phyloP scores from a whole-genome alignment of 2,113 vertebrate genomes.

The Triplophysa rosa region DNA sequence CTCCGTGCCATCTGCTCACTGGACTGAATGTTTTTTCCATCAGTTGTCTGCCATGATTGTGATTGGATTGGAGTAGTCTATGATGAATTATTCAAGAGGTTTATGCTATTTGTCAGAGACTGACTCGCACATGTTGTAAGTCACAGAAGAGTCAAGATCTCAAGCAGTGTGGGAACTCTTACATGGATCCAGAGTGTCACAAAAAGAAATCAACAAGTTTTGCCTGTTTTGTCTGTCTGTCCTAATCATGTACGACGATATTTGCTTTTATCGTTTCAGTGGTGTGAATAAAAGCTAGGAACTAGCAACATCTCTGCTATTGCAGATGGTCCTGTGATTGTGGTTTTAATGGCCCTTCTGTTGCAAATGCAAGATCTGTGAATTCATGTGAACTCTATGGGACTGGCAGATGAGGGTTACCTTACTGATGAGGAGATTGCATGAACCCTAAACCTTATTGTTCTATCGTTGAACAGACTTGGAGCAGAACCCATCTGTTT shows the following conservation, averaged over 20 bases:
- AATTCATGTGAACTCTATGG: constrained; percentile 46
- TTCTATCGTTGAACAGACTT: background rate
- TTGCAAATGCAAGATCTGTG: constrained; percentile 8
- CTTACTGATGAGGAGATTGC: constrained; percentile 37
- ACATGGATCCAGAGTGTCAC: background rate
- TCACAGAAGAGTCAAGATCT: background rate
- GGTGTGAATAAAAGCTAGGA: too few species aligned
- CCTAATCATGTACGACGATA: too few species aligned
- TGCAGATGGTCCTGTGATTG: constrained; percentile 33
- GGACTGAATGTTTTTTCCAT: background rate
- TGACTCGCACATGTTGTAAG: background rate
- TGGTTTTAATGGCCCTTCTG: constrained; percentile 24
- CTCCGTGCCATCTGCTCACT: constrained; percentile 14
- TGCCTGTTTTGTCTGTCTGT: too few species aligned
- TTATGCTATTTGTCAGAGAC: background rate
- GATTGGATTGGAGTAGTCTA: background rate
- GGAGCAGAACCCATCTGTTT: constrained; percentile 15
- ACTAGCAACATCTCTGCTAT: too few species aligned
- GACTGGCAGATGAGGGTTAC: constrained; percentile 6
- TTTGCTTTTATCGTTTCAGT: too few species aligned
- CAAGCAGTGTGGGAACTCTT: background rate
- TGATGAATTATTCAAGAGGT: background rate
- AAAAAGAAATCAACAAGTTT: background rate
- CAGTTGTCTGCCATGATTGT: constrained; percentile 12
- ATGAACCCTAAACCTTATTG: constrained; percentile 18